phyloP scores from a whole-genome alignment of 2,888 invertebrate species.

The Rhabditoides inermis region DNA sequence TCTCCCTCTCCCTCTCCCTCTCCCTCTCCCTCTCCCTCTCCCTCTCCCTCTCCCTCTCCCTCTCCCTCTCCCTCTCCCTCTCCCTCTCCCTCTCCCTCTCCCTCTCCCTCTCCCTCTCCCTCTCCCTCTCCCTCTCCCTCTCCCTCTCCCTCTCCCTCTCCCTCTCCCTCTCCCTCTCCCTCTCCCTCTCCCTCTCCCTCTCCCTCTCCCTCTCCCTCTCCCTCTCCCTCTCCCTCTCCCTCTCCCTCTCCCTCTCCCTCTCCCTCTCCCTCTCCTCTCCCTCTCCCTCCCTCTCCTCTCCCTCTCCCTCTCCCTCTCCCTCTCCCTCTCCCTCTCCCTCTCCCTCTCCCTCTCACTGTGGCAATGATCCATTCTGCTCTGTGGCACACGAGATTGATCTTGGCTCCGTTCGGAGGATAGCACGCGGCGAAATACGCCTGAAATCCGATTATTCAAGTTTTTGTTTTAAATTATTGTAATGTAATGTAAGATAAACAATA shows the following conservation, averaged over 20 bases:
- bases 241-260: too few relatives aligned
- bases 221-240: too few relatives aligned
- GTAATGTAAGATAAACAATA: too few relatives aligned
- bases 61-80: neutral
- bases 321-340: too few relatives aligned
- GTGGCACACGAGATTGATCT: conserved; percentile 41
- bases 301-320: too few relatives aligned
- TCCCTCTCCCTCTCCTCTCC: too few relatives aligned
- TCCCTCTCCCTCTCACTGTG: conserved; percentile 15
- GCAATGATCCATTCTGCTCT: conserved; percentile 46
- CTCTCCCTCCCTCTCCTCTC: too few relatives aligned
- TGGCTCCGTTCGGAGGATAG: conserved; percentile 43
- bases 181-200: neutral
- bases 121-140: neutral
- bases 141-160: neutral
- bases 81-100: neutral
- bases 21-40: neutral
- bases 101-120: neutral
- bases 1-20: neutral
- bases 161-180: neutral
- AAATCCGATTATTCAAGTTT: too few relatives aligned
- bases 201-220: too few relatives aligned
- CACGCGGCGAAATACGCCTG: conserved; percentile 48
- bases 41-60: neutral
- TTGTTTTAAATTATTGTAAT: too few relatives aligned